Percentiles rank a stretch among this genome's conserved stretches.
These are phyloP conservation scores for Caenorhabditis sp. DNA, from an alignment of 2,888 invertebrate species.

Conservation along the genomic window DNA sequence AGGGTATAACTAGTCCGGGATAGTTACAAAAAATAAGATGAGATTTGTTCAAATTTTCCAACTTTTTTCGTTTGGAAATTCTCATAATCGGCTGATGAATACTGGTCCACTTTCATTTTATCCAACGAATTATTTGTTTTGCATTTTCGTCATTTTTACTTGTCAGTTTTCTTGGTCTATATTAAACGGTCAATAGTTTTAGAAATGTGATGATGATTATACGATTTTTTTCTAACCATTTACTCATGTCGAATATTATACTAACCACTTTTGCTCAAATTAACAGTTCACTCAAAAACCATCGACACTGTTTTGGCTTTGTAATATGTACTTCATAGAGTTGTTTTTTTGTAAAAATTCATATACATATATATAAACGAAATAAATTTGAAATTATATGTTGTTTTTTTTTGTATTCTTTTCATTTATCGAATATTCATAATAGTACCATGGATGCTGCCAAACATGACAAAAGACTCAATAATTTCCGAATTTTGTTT, in stretches of 20 bases:
- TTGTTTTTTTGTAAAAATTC: not conserved
- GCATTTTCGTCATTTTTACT: not conserved
- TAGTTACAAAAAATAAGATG: constrained; percentile 16
- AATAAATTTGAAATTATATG: not conserved
- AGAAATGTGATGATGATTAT: constrained; percentile 1
- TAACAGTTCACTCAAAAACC: not conserved
- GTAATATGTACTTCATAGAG: not conserved
- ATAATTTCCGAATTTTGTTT: constrained; percentile 28
- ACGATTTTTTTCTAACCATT: not conserved
- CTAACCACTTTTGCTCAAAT: not conserved
- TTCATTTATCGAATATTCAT: not conserved
- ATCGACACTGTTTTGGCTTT: not conserved
- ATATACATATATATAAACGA: not conserved
- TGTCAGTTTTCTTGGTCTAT: not conserved
- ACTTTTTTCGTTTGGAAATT: not conserved
- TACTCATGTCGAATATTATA: not conserved
- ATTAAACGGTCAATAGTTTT: constrained; percentile 1
- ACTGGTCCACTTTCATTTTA: not conserved
- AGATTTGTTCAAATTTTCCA: constrained; percentile 4
- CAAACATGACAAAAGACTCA: constrained; percentile 21
- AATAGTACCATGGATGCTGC: constrained; percentile 3
- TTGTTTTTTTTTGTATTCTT: not conserved
- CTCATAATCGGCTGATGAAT: not conserved
- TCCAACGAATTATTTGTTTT: not conserved
- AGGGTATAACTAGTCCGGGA: constrained; percentile 43